Evolutionary conservation across 2,888 invertebrate species (phyloP), one percentile per base, ranked within the genome.

Genomic region (Apamea epomidion): DNA sequence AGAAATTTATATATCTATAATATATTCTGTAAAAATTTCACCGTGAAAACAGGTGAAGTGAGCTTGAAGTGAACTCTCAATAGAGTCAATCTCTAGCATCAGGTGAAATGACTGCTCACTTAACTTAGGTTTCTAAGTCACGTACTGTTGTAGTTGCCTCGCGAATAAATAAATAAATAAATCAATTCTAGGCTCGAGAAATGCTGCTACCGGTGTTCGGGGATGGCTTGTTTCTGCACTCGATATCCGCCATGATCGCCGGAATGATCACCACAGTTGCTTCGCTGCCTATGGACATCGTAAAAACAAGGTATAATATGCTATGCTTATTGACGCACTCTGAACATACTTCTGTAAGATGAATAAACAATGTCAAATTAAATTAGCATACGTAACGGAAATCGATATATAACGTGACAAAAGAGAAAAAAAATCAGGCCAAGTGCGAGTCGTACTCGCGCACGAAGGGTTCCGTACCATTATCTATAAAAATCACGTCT

Each of bases 271-370:
- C 99, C 7, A 99, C 99, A 0, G 98, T 98, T 21, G 98, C 99
- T 2, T 99, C 99, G 0, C 98, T 99, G 98, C 99, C 99, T 0
- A 98, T 99, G n/a, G 99, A 99, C 95, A 99, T 99, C 92, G 99
- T 99, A 25, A 99, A 99, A 96, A 99, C 99, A 12, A 98, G 99
- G 98, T 98, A 77, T 8, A 12, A 5, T 12, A 48, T 37, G 37
- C 42, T 42, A 64, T 65, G 29, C 16, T 65, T 21, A 51, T 54
- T 29, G n/a, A 12, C 10, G 75, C 16, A 29, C 10, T 54, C 42
- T 75, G 29, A 29, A 71, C 32, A 25, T 32, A 25, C 25, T 71
- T 51, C 2, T 51, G 16, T 51, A 25, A 16, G 25, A 32, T 32
- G 70, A 29, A 48, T 70, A 29, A 29, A 51, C 29, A 72, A 51